Conservation (phyloP, 2,888 invertebrate species). For the Tiphia femorata region DNA sequence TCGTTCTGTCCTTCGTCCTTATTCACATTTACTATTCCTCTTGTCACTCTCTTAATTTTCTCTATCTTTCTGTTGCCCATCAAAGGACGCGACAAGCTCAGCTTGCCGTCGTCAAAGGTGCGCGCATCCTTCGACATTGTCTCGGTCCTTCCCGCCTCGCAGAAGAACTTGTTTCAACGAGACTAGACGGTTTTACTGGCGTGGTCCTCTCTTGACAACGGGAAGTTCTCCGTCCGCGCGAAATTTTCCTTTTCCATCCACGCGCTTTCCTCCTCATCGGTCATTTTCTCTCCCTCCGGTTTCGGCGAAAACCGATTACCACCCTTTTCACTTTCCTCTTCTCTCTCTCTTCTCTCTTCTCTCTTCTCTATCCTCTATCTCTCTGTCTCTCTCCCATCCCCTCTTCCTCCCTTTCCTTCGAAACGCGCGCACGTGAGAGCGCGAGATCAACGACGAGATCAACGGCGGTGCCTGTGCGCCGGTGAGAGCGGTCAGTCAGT, state of each 20-base stretch:
- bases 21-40: background rate
- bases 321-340: background rate
- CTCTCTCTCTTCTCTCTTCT: background rate
- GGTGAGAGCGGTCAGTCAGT: too few relatives aligned
- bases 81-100: too few relatives aligned
- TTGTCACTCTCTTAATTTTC: background rate
- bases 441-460: too few relatives aligned
- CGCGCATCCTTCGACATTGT: too few relatives aligned
- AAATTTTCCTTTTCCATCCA: background rate
- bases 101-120: too few relatives aligned
- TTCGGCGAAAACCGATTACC: background rate
- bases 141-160: too few relatives aligned
- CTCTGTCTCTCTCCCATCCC: background rate
- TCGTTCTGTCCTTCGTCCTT: background rate
- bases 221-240: background rate
- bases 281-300: background rate
- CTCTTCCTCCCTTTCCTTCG: background rate
- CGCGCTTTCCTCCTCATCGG: background rate
- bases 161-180: too few relatives aligned
- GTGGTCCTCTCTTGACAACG: too few relatives aligned
- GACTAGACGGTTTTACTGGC: too few relatives aligned
- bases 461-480: too few relatives aligned
- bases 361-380: background rate
- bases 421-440: background rate
- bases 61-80: slow-evolving; percentile 4